Conservation (phyloP, 1,140 invertebrate species). For the Drosophila athabasca region DNA sequence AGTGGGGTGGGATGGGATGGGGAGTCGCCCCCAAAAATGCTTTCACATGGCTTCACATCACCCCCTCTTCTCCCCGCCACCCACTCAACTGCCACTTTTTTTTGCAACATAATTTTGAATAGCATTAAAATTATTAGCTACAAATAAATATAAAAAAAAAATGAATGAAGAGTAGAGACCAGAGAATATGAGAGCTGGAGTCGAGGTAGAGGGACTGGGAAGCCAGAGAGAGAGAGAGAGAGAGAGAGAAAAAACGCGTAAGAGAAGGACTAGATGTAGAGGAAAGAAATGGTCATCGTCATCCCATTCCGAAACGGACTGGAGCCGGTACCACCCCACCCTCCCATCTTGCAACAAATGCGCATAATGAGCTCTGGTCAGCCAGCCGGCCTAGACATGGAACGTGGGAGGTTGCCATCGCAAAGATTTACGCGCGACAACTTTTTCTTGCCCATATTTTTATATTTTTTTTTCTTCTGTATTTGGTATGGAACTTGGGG, state of each 20-base stretch:
- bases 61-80: constrained; percentile 1
- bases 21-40: constrained; percentile 56
- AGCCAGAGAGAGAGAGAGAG: background rate
- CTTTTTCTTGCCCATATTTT: constrained; percentile 38
- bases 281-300: constrained; percentile 17
- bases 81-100: constrained; percentile 24
- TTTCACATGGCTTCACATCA: constrained; percentile 58
- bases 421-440: constrained; percentile 75
- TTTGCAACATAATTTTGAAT: constrained; percentile 80
- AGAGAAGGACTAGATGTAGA: constrained; percentile 20
- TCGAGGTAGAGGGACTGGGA: background rate
- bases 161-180: constrained; percentile 10
- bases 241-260: constrained; percentile 5
- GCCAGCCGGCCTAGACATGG: constrained; percentile 42
- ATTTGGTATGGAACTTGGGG: background rate
- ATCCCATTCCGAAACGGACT: background rate
- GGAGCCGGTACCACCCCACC: no score
- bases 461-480: background rate
- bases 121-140: constrained; percentile 83
- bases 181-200: constrained; percentile 8
- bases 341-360: constrained; percentile 67
- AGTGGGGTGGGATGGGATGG: background rate
- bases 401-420: constrained; percentile 28
- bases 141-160: constrained; percentile 56
- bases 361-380: constrained; percentile 82